These are phyloP conservation scores for Carassius carassius DNA, from an alignment of 2,113 vertebrate species.

Conservation along the genomic window DNA sequence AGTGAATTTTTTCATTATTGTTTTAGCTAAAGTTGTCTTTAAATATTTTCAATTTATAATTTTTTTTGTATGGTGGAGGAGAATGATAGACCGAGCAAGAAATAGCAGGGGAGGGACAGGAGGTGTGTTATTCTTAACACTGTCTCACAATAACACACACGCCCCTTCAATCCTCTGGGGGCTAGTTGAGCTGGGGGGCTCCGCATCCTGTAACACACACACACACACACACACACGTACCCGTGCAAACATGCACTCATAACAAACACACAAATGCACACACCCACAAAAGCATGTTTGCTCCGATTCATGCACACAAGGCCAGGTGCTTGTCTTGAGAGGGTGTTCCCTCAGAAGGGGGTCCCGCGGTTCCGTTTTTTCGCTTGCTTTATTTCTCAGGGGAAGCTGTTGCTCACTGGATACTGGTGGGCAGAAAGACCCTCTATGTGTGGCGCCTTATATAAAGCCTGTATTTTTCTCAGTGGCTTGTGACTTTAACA, in stretches of 20 bases:
- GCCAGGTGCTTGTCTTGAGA: slow-evolving; percentile 10
- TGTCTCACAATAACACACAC: slow-evolving; percentile 52
- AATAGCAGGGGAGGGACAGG: slow-evolving; percentile 45
- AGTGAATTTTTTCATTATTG: too few relatives aligned
- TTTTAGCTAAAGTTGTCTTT: neutral
- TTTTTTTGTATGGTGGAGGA: slow-evolving; percentile 13
- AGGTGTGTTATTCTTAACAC: slow-evolving; percentile 52
- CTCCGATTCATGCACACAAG: slow-evolving; percentile 9
- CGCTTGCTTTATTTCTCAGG: slow-evolving; percentile 49
- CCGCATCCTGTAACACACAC: slow-evolving; percentile 63
- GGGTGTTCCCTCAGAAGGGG: neutral
- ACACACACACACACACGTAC: slow-evolving; percentile 22
- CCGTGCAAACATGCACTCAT: slow-evolving; percentile 31
- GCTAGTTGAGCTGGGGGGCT: slow-evolving; percentile 52
- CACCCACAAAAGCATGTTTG: slow-evolving; percentile 2
- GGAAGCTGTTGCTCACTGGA: slow-evolving; percentile 37
- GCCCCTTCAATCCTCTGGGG: slow-evolving; percentile 66
- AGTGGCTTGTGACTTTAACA: slow-evolving; percentile 67
- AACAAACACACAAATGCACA: slow-evolving; percentile 39
- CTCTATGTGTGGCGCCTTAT: slow-evolving; percentile 52
- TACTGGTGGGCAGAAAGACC: slow-evolving; percentile 28
- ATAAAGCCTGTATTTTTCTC: slow-evolving; percentile 69
- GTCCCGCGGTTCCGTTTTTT: slow-evolving; percentile 33
- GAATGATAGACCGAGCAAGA: slow-evolving; percentile 43
- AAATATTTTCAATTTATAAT: too few relatives aligned